Evolutionary conservation across 1,140 invertebrate species (phyloP), one percentile per base, ranked within the genome.

Genomic region (Temnothorax longispinosus): DNA sequence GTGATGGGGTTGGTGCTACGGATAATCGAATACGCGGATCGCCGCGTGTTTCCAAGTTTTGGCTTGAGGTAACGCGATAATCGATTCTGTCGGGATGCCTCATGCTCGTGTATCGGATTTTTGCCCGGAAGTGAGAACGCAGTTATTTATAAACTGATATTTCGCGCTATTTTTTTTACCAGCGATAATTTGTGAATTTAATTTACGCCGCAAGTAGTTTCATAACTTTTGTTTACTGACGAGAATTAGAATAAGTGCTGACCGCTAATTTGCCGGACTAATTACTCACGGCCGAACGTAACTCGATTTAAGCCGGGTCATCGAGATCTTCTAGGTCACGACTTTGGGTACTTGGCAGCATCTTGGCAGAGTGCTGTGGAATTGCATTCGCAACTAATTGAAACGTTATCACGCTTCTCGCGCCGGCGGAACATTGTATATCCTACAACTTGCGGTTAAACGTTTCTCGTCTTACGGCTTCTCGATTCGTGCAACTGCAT

Each of bases 341-440:
- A 62, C 32, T 64, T 27, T 54, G 21, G 35, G n/a, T 35, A 18
- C n/a, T 41, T 38, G 7, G 38, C n/a, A 50, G 38, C n/a, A 50
- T 47, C 44, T 10, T 44, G 15, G 21, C 41, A 1, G 69, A 38
- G 18, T 7, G 35, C 21, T 21, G 75, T 18, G 27, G 15, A 44
- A 27, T 64, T 27, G 44, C 18, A 5, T 60, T 76, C 41, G 71
- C 74, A 47, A 50, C 60, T 72, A 85, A 89, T 89, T 87, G 88
- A 89, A 87, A 85, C 74, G 65, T 87, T 89, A 89, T 89, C 85
- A 60, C 71, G 80, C 69, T 72, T 86, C 82, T 65, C 62, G 54
- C 15, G 44, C 50, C 62, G 56, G 41, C 47, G 50, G 72, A 60
- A 35, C 81, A 72, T 50, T 88, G 86, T 85, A 71, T 82, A 65